phyloP scores from a whole-genome alignment of 2,888 invertebrate species.

The Monopis laevigella region DNA sequence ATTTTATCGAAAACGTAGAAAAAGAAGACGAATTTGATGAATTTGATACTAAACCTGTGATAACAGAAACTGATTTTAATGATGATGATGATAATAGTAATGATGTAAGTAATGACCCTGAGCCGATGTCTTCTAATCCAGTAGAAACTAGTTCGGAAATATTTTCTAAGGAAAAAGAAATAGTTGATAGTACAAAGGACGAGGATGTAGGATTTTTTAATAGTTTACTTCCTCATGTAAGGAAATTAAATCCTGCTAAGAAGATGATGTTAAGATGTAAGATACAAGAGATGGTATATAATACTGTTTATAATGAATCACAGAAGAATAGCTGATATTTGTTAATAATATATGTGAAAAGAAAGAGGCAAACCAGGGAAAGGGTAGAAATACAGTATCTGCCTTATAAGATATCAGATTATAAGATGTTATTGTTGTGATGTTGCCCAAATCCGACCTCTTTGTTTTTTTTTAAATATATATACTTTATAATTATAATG shows the following conservation, averaged over 20 bases:
- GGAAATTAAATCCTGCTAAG: slow-evolving; percentile 52
- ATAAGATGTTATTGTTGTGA: too few relatives aligned
- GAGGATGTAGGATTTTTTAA: slow-evolving; percentile 59
- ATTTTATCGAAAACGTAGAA: slow-evolving; percentile 27
- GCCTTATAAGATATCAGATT: too few relatives aligned
- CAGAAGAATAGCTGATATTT: too few relatives aligned
- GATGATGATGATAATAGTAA: slow-evolving; percentile 47
- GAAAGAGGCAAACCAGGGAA: too few relatives aligned
- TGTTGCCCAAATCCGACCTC: too few relatives aligned
- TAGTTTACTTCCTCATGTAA: slow-evolving; percentile 53
- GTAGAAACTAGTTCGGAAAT: neutral
- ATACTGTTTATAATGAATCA: slow-evolving; percentile 58
- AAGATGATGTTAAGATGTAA: slow-evolving; percentile 59
- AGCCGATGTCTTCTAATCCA: slow-evolving; percentile 10
- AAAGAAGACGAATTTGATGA: slow-evolving; percentile 59
- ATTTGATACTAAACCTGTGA: slow-evolving; percentile 55
- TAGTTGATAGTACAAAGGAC: slow-evolving; percentile 30
- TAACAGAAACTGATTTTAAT: slow-evolving; percentile 57
- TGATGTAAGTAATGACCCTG: slow-evolving; percentile 17
- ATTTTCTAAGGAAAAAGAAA: neutral
- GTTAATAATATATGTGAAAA: too few relatives aligned
- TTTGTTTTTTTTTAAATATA: too few relatives aligned
- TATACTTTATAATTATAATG: too few relatives aligned
- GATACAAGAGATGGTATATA: slow-evolving; percentile 56
- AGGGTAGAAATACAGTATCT: too few relatives aligned